A percentile compares a stretch with the other conserved stretches of the same genome.
Conservation (phyloP, 2,797 vertebrate genomes). For the Halcyon chelicuti region DNA sequence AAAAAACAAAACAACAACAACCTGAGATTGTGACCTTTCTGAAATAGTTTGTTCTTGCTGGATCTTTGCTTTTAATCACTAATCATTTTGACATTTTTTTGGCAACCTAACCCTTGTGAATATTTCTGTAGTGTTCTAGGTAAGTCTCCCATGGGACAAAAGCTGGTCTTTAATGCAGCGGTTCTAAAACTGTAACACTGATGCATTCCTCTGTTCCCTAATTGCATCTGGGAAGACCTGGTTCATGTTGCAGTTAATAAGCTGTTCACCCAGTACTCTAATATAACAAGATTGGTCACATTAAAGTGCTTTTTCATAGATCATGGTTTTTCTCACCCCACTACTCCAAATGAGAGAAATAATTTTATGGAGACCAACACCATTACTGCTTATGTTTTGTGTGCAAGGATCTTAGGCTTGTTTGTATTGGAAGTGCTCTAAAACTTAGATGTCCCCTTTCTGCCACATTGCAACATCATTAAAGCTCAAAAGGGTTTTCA, state of each 20-base stretch:
- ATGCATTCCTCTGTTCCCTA: constrained; percentile 5
- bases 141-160: constrained; percentile 40
- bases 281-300: constrained; percentile 4
- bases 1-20: not conserved
- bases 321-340: not conserved
- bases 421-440: constrained; percentile 11
- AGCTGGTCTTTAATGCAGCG: not conserved
- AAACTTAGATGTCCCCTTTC: constrained; percentile 19
- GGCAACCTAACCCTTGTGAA: constrained; percentile 18
- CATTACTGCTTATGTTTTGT: not conserved
- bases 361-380: not conserved
- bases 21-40: constrained; percentile 46
- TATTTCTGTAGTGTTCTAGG: constrained; percentile 27
- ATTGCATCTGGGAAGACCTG: constrained; percentile 30
- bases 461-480: not conserved
- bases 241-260: constrained; percentile 27
- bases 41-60: constrained; percentile 44
- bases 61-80: constrained; percentile 63
- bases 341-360: not conserved
- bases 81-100: constrained; percentile 44
- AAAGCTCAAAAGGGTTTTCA: not conserved
- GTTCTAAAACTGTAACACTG: constrained; percentile 29
- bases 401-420: not conserved
- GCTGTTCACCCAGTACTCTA: constrained; percentile 10
- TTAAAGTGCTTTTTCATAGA: constrained; percentile 35